Evolutionary conservation across 2,797 vertebrate genomes (phyloP).

Genomic region (Chelonia mydas): DNA sequence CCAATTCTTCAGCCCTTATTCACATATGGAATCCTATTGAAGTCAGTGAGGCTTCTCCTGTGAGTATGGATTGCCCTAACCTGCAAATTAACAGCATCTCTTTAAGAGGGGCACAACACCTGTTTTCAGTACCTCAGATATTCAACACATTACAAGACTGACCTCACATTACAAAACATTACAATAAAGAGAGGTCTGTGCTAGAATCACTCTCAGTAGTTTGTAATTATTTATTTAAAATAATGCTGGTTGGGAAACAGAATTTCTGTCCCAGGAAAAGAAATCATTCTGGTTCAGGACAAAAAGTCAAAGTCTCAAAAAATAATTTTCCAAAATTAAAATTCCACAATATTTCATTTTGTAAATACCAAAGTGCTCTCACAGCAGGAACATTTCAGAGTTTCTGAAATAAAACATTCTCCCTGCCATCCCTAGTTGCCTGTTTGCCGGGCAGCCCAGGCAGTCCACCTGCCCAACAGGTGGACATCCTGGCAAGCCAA

Average conservation of each 20-base stretch:
- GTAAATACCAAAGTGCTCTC: not conserved
- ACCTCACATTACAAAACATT: not conserved
- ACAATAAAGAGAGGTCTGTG: not conserved
- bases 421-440: too few species aligned
- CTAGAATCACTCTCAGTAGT: not conserved
- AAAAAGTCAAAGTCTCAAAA: not conserved
- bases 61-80: not conserved
- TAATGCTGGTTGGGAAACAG: not conserved
- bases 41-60: not conserved
- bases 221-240: not conserved
- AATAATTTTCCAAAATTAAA: not conserved
- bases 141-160: not conserved
- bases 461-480: too few species aligned
- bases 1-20: not conserved
- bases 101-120: not conserved
- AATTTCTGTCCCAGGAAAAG: not conserved
- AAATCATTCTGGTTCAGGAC: not conserved
- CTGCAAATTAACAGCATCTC: not conserved
- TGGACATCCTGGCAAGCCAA: too few species aligned
- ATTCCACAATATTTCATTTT: not conserved
- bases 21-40: not conserved
- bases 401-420: too few species aligned
- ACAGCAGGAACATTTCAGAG: too few species aligned
- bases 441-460: too few species aligned
- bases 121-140: not conserved